Percentiles rank a stretch among this genome's conserved stretches.
These are phyloP conservation scores for Mohoua ochrocephala DNA, from an alignment of 2,113 vertebrate genomes.

Conservation along the genomic window DNA sequence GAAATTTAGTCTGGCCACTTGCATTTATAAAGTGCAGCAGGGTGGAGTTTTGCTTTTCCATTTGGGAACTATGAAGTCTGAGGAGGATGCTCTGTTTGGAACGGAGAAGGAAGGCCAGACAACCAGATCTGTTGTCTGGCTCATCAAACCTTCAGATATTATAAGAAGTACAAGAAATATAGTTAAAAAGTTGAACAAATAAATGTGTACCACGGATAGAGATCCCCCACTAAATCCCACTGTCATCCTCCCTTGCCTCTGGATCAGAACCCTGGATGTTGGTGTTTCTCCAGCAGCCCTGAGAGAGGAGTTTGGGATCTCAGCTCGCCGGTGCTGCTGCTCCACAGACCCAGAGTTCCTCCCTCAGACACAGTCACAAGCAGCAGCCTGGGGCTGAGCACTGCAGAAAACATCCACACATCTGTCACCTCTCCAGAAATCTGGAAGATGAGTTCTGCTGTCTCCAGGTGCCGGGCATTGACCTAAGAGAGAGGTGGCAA, in stretches of 20 bases:
- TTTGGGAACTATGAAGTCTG: neutral
- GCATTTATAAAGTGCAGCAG: neutral
- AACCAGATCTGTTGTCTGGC: neutral
- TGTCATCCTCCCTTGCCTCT: constrained; percentile 56
- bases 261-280: constrained; percentile 10
- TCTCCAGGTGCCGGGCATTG: constrained; percentile 70
- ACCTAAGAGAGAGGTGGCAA: constrained; percentile 57
- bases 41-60: neutral
- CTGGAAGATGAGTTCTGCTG: constrained; percentile 53
- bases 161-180: neutral
- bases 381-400: neutral
- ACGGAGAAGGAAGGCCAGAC: neutral
- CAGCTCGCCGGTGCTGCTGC: neutral
- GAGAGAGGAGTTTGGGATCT: constrained; percentile 8
- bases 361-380: constrained; percentile 55
- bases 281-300: neutral
- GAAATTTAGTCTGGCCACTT: neutral
- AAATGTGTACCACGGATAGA: constrained; percentile 64
- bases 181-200: neutral
- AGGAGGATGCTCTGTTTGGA: neutral
- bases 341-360: constrained; percentile 57
- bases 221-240: constrained; percentile 69
- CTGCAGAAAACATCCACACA: constrained; percentile 43
- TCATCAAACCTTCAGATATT: neutral
- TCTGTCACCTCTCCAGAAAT: neutral